Evolutionary conservation across 2,888 invertebrate species (phyloP).

Genomic region (Dinocampus coccinellae): DNA sequence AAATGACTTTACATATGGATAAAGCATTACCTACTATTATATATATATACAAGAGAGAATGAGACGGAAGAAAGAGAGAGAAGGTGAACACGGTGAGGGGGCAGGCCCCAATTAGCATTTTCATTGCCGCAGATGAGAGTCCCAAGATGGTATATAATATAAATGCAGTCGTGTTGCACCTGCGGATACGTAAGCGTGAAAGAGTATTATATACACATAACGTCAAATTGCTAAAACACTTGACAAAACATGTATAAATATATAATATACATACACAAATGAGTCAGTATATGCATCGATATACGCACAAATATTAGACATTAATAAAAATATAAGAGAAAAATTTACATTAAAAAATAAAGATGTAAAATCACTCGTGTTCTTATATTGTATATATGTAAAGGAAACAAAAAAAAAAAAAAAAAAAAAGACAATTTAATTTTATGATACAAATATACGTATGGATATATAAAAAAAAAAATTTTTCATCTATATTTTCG

Average conservation of each 20-base stretch:
- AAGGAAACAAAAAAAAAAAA: background rate
- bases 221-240: slow-evolving; percentile 14
- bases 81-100: too few relatives aligned
- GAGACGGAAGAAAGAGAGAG: background rate
- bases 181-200: slow-evolving; percentile 27
- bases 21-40: slow-evolving; percentile 28
- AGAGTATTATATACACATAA: slow-evolving; percentile 23
- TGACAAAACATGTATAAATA: slow-evolving; percentile 18
- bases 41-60: slow-evolving; percentile 4
- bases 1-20: background rate
- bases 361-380: background rate
- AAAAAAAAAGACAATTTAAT: background rate
- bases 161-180: slow-evolving; percentile 19
- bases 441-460: background rate
- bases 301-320: background rate
- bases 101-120: slow-evolving; percentile 34
- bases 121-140: slow-evolving; percentile 14
- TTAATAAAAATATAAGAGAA: background rate
- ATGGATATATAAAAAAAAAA: too few relatives aligned
- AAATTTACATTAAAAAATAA: background rate
- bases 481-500: background rate
- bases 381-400: background rate
- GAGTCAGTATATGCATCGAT: background rate
- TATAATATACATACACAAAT: background rate
- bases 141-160: slow-evolving; percentile 29